A percentile compares a stretch with the other conserved stretches of the same genome.
These are phyloP conservation scores for Clusia tigrina DNA, from an alignment of 2,888 invertebrate genomes.

Conservation along the genomic window DNA sequence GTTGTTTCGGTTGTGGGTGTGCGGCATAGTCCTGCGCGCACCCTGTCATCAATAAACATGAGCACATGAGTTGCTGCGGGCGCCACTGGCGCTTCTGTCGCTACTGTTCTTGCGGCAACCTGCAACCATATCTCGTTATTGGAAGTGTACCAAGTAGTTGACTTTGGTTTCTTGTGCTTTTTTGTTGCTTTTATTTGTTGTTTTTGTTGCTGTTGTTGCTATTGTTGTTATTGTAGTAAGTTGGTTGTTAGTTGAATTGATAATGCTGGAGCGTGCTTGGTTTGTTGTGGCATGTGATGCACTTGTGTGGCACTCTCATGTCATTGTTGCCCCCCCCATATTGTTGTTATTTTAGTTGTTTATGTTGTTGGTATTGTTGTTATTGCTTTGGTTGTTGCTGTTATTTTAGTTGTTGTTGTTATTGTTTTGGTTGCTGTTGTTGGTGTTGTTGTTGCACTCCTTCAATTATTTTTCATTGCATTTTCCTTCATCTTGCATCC, in stretches of 20 bases:
- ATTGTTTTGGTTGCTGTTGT: neutral
- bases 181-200: no score
- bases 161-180: no score
- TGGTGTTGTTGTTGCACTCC: neutral
- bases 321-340: no score
- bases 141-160: no score
- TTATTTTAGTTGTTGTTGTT: no score
- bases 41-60: constrained; percentile 6
- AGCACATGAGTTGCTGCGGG: neutral
- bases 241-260: no score
- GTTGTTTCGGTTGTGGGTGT: constrained; percentile 1
- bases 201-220: neutral
- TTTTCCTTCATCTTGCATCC: neutral
- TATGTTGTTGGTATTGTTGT: no score
- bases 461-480: constrained; percentile 1
- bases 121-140: no score
- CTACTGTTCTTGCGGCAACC: neutral
- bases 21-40: neutral
- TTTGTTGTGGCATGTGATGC: neutral
- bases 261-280: no score
- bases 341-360: no score
- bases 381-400: no score
- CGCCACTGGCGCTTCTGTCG: neutral
- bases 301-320: neutral
- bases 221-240: no score